A percentile compares a stretch with the other conserved stretches of the same genome.
Evolutionary conservation across 1,140 invertebrate species (phyloP).

Genomic region (Tetragonula clypearis): DNA sequence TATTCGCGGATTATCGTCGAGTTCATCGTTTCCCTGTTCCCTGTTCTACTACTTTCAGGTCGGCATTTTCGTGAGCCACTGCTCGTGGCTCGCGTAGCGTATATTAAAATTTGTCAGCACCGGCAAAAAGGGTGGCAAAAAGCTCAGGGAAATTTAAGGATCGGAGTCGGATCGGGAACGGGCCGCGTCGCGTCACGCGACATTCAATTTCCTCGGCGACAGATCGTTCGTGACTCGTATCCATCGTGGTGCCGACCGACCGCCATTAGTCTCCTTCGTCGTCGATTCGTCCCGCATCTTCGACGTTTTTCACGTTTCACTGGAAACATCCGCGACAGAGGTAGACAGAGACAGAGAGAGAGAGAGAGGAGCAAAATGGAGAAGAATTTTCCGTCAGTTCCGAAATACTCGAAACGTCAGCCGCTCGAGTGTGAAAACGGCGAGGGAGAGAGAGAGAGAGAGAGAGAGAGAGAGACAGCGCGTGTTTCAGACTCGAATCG

Average conservation of each 20-base stretch:
- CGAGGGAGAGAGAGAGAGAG: no score
- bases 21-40: neutral
- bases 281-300: neutral
- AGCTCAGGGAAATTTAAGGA: constrained; percentile 56
- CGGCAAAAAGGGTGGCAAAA: constrained; percentile 6
- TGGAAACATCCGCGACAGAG: neutral
- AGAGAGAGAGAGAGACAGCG: no score
- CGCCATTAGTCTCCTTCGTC: constrained; percentile 35
- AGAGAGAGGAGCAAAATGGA: no score
- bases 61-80: no score
- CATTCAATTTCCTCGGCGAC: constrained; percentile 45
- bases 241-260: constrained; percentile 39
- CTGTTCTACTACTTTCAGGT: neutral
- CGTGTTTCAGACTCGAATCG: no score
- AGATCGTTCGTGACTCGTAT: constrained; percentile 27
- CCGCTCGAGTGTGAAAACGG: no score
- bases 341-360: no score
- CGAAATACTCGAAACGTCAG: no score
- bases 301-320: neutral
- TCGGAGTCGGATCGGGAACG: neutral
- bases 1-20: constrained; percentile 62
- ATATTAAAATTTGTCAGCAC: constrained; percentile 60
- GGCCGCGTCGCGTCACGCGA: neutral
- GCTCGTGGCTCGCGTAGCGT: neutral
- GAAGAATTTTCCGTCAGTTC: no score